phyloP scores from a whole-genome alignment of 2,888 invertebrate species.

The Drosophila neonasuta region DNA sequence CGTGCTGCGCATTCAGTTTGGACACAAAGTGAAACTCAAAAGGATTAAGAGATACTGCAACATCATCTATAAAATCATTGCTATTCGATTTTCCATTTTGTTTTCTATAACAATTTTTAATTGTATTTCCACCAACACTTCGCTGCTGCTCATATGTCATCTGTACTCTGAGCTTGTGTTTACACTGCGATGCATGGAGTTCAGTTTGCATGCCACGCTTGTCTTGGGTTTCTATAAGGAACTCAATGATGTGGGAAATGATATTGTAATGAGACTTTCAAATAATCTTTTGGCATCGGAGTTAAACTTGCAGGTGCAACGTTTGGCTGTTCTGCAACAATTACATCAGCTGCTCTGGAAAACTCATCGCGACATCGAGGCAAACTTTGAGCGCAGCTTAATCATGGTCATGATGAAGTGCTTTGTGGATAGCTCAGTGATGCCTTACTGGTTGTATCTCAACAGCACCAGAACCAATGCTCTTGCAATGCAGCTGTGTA shows the following conservation, averaged over 20 bases:
- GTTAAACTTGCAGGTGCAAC: background rate
- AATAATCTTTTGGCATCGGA: background rate
- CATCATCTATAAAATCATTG: conserved; percentile 7
- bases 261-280: conserved; percentile 12
- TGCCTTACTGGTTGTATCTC: conserved; percentile 62
- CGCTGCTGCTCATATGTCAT: conserved; percentile 17
- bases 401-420: conserved; percentile 50
- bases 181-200: conserved; percentile 57
- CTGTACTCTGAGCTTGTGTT: conserved; percentile 57
- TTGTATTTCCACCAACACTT: background rate
- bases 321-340: conserved; percentile 47
- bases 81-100: conserved; percentile 4
- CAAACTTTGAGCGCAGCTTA: conserved; percentile 51
- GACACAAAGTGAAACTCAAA: conserved; percentile 17
- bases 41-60: conserved; percentile 15
- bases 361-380: conserved; percentile 48
- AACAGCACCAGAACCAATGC: conserved; percentile 8
- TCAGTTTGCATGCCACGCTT: conserved; percentile 41
- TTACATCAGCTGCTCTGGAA: conserved; percentile 54
- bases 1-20: conserved; percentile 22
- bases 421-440: conserved; percentile 52
- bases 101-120: conserved; percentile 26
- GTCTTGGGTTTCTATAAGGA: conserved; percentile 40
- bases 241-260: conserved; percentile 19
- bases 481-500: conserved; percentile 30